A percentile compares a stretch with the other conserved stretches of the same genome.
Conservation (phyloP, 2,113 vertebrate species). For the Vidua chalybeata region DNA sequence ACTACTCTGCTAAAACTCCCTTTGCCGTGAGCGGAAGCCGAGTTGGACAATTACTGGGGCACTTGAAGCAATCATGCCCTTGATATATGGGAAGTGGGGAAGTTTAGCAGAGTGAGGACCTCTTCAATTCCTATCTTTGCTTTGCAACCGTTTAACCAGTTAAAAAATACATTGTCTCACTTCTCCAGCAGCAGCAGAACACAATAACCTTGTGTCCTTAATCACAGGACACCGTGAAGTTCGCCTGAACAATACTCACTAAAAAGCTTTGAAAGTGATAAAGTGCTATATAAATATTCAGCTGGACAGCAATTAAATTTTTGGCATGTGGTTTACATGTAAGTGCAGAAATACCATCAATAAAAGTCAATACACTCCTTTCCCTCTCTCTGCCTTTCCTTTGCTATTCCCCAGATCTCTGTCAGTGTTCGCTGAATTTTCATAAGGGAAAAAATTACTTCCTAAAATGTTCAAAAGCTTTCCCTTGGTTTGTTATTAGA, state of each 20-base stretch:
- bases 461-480: conserved; percentile 84
- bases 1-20: background rate
- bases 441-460: conserved; percentile 75
- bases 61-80: background rate
- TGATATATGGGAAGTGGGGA: background rate
- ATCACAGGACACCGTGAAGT: background rate
- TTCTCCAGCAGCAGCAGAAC: background rate
- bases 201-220: background rate
- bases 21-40: background rate
- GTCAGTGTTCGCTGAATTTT: conserved; percentile 70
- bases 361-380: background rate
- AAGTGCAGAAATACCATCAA: background rate
- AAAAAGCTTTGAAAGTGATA: conserved; percentile 38
- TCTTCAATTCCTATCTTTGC: background rate
- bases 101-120: background rate
- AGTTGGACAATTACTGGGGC: background rate
- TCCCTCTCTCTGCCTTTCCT: background rate
- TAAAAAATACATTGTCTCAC: background rate
- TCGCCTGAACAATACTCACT: background rate
- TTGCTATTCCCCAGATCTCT: conserved; percentile 46
- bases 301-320: conserved; percentile 39
- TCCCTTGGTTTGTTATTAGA: conserved; percentile 85
- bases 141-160: background rate
- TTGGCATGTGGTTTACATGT: background rate
- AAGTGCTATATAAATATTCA: conserved; percentile 36